Conservation (phyloP, 2,888 invertebrate species). For the Ptilodon capucinus region DNA sequence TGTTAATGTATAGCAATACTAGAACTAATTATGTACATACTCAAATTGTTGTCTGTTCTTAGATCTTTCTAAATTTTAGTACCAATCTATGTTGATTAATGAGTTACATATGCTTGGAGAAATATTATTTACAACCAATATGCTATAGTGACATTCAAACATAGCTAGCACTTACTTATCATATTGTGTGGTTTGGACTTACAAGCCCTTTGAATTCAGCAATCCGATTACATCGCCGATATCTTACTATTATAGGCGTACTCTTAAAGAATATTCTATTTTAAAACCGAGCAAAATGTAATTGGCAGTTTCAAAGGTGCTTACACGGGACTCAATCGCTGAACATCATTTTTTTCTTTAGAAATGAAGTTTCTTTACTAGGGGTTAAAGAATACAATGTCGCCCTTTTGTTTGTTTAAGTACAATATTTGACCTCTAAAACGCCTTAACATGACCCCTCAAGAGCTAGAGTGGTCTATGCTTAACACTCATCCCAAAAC, state of each 20-base stretch:
- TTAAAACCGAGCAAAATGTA: conserved; percentile 8
- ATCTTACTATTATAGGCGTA: not conserved
- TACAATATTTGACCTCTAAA: conserved; percentile 16
- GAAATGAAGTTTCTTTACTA: not conserved
- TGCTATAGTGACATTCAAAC: too few species aligned
- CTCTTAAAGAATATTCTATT: conserved; percentile 4
- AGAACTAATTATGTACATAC: too few species aligned
- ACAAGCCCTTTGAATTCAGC: not conserved
- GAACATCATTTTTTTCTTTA: conserved; percentile 3
- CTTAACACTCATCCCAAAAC: too few species aligned
- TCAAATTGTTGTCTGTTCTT: too few species aligned
- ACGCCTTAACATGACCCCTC: conserved; percentile 10
- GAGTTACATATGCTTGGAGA: too few species aligned
- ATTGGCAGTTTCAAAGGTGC: conserved; percentile 19
- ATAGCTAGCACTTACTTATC: too few species aligned
- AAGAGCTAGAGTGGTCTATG: conserved; percentile 17
- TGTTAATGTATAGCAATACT: too few species aligned
- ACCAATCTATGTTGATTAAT: too few species aligned
- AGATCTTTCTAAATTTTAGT: too few species aligned
- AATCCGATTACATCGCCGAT: not conserved
- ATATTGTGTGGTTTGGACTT: too few species aligned
- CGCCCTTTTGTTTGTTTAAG: conserved; percentile 1
- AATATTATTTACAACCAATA: too few species aligned
- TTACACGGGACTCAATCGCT: conserved; percentile 16
- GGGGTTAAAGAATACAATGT: not conserved